Evolutionary conservation across 2,888 invertebrate genomes (phyloP).

Genomic region (Unio delphinus): DNA sequence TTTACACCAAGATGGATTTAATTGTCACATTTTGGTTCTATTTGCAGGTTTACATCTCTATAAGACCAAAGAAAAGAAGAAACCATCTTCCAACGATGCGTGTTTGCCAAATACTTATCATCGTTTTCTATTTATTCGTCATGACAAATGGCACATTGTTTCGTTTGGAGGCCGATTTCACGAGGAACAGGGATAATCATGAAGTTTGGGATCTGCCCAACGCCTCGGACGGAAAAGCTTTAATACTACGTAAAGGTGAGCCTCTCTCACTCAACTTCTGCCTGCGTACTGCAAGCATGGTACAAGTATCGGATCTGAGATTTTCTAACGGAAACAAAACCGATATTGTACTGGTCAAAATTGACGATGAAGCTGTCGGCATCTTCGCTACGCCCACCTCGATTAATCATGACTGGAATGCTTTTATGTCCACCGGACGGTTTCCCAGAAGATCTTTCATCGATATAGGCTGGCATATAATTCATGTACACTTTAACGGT

Average conservation of each 20-base stretch:
- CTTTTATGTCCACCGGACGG: slow-evolving; percentile 31
- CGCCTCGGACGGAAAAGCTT: slow-evolving; percentile 37
- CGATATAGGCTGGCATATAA: slow-evolving; percentile 35
- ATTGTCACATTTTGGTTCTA: no score
- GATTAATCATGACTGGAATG: slow-evolving; percentile 22
- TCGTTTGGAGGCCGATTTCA: slow-evolving; percentile 12
- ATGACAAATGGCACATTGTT: no score
- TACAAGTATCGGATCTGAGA: slow-evolving; percentile 32
- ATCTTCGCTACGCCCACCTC: slow-evolving; percentile 26
- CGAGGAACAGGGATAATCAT: slow-evolving; percentile 34
- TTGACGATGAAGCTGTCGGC: slow-evolving; percentile 34
- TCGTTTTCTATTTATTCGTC: no score
- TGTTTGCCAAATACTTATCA: no score
- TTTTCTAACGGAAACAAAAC: slow-evolving; percentile 42
- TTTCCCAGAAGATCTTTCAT: slow-evolving; percentile 27
- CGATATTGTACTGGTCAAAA: slow-evolving; percentile 33
- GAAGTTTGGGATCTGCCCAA: slow-evolving; percentile 31
- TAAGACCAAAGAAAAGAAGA: no score
- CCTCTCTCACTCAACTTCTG: slow-evolving; percentile 40
- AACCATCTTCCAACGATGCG: no score
- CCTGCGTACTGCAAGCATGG: slow-evolving; percentile 24
- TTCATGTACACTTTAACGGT: slow-evolving; percentile 26
- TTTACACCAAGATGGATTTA: no score
- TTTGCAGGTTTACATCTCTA: no score
- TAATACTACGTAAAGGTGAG: slow-evolving; percentile 29